Percentiles rank a stretch among this genome's conserved stretches.
Evolutionary conservation across 2,113 vertebrate species (phyloP).

Genomic region (Phrynocephalus versicolor): DNA sequence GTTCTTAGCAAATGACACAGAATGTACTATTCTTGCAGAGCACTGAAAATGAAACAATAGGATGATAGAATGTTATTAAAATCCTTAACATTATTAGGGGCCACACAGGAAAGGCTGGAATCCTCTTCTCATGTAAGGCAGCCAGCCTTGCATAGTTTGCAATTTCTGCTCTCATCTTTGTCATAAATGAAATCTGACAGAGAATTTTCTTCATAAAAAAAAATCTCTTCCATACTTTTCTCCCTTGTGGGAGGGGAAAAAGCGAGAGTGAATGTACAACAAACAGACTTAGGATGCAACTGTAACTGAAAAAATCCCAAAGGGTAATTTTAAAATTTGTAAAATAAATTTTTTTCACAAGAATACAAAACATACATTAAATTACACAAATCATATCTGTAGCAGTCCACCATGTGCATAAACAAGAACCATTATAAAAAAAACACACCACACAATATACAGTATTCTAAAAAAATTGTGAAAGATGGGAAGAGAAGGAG

Average conservation of each 20-base stretch:
- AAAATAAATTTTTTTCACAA: too few relatives aligned
- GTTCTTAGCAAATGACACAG: conserved; percentile 66
- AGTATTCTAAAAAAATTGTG: too few relatives aligned
- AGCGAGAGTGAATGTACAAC: too few relatives aligned
- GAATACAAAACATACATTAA: too few relatives aligned
- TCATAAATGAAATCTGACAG: neutral
- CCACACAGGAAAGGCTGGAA: neutral
- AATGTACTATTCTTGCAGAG: neutral
- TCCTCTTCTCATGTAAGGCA: neutral
- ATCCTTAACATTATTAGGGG: neutral
- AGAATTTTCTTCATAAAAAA: neutral
- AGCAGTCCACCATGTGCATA: too few relatives aligned
- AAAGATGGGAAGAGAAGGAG: too few relatives aligned
- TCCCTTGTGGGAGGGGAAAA: too few relatives aligned
- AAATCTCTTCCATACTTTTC: neutral
- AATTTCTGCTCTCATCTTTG: neutral
- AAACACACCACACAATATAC: too few relatives aligned
- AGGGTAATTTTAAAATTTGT: too few relatives aligned
- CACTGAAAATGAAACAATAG: neutral
- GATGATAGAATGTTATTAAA: neutral
- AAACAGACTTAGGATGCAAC: neutral
- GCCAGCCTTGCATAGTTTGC: neutral
- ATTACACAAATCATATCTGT: too few relatives aligned
- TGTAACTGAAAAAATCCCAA: neutral
- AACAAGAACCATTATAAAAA: too few relatives aligned